These are phyloP conservation scores for Peromyscus nudipes DNA, from an alignment of 2,797 vertebrate species.

Conservation along the genomic window DNA sequence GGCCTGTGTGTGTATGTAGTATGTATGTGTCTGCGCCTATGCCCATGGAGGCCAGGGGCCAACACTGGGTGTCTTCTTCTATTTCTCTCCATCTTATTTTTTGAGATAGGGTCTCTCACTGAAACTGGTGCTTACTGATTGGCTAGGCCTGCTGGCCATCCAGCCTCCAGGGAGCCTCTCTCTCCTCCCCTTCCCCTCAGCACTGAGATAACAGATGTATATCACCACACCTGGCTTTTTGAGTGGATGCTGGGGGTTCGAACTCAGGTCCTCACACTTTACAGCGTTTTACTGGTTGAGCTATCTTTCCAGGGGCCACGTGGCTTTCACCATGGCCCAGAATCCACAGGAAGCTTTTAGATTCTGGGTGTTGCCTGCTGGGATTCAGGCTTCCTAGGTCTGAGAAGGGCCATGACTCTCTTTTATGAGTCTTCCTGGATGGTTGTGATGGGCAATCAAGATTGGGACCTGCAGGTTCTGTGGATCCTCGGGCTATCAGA, in stretches of 20 bases:
- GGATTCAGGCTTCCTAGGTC: background rate
- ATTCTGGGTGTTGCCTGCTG: fast-evolving
- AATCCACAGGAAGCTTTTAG: too few species aligned
- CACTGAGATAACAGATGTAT: background rate
- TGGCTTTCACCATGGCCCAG: background rate
- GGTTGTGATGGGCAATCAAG: background rate
- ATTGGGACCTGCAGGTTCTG: fast-evolving
- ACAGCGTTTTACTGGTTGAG: background rate
- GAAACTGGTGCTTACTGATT: background rate
- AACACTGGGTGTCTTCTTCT: background rate
- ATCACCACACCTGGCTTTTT: background rate
- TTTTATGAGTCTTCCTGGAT: background rate
- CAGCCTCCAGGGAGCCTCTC: background rate
- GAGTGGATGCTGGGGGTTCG: background rate
- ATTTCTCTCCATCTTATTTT: background rate
- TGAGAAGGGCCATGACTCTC: background rate
- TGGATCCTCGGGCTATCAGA: background rate
- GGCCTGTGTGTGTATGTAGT: background rate
- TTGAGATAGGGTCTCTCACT: background rate
- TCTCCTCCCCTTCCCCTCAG: background rate
- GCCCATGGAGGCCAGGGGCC: background rate
- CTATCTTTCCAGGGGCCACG: too few species aligned
- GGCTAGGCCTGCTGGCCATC: background rate
- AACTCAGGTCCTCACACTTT: background rate
- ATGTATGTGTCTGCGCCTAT: too few species aligned